These are phyloP conservation scores for Hypomecis atomaria DNA, from an alignment of 2,888 invertebrate genomes.

Conservation along the genomic window DNA sequence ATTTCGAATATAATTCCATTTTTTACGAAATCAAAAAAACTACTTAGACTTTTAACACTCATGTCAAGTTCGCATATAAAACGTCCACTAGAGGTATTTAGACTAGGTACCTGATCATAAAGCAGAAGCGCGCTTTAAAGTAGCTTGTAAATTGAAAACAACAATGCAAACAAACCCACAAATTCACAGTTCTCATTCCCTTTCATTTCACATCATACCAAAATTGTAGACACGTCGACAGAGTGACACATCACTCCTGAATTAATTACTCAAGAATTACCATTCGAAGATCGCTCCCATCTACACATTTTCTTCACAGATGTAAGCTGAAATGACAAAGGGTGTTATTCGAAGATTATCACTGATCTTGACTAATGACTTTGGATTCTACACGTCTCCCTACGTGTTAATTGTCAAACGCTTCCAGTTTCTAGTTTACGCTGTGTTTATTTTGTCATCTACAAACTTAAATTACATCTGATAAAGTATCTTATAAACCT, in stretches of 20 bases:
- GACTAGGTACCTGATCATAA: no score
- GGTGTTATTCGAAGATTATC: slow-evolving; percentile 78
- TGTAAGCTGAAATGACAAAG: slow-evolving; percentile 67
- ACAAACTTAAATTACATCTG: slow-evolving; percentile 41
- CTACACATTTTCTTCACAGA: slow-evolving; percentile 42
- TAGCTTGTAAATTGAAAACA: no score
- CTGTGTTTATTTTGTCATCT: slow-evolving; percentile 73
- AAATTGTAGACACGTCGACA: slow-evolving; percentile 3
- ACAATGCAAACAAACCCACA: not conserved
- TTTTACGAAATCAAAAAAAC: no score
- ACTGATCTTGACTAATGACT: slow-evolving; percentile 79
- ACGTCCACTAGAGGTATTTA: no score
- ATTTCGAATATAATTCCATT: no score
- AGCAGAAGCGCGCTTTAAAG: no score
- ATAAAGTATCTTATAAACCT: slow-evolving; percentile 21
- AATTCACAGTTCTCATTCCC: not conserved
- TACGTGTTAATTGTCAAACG: slow-evolving; percentile 78
- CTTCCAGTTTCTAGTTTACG: slow-evolving; percentile 76
- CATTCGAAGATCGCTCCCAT: slow-evolving; percentile 39
- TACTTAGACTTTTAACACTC: no score
- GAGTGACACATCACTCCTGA: slow-evolving; percentile 20
- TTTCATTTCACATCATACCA: slow-evolving; percentile 2
- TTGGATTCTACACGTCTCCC: slow-evolving; percentile 61
- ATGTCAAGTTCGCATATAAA: no score
- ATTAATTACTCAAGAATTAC: slow-evolving; percentile 41